phyloP scores from a whole-genome alignment of 2,113 vertebrate species.

The Tenrec ecaudatus region DNA sequence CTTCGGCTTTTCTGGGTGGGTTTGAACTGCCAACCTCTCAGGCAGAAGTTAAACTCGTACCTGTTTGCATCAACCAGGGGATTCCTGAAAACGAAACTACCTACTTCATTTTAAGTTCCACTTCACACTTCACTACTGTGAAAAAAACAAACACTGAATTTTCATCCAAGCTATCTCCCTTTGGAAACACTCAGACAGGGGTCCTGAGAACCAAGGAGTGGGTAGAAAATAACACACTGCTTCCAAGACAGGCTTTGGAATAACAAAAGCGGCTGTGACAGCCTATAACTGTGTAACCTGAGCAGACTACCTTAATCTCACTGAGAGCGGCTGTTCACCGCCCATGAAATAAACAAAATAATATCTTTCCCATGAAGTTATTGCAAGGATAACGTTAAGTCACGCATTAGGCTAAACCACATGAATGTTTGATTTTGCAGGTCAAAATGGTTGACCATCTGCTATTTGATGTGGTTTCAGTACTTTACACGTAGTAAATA shows the following conservation, averaged over 20 bases:
- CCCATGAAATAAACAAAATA: neutral
- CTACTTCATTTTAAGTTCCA: neutral
- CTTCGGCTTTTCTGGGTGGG: neutral
- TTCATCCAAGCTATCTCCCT: neutral
- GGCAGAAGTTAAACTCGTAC: neutral
- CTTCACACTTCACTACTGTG: too few species aligned
- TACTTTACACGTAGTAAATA: too few species aligned
- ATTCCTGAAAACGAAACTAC: neutral
- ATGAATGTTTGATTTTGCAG: neutral
- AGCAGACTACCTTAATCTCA: neutral
- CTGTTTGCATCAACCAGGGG: neutral
- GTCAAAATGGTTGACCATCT: neutral
- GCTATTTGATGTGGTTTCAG: neutral
- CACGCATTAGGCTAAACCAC: neutral
- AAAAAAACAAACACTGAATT: neutral
- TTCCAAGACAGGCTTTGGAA: neutral
- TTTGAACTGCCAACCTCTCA: neutral
- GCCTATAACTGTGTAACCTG: accelerated
- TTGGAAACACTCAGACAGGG: neutral
- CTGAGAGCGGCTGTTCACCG: accelerated
- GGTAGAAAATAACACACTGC: neutral
- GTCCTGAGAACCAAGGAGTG: neutral
- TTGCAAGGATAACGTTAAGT: neutral
- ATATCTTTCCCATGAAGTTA: neutral
- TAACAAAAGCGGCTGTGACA: neutral